Conservation (phyloP, 2,797 vertebrate species). For the Tapera naevia region DNA sequence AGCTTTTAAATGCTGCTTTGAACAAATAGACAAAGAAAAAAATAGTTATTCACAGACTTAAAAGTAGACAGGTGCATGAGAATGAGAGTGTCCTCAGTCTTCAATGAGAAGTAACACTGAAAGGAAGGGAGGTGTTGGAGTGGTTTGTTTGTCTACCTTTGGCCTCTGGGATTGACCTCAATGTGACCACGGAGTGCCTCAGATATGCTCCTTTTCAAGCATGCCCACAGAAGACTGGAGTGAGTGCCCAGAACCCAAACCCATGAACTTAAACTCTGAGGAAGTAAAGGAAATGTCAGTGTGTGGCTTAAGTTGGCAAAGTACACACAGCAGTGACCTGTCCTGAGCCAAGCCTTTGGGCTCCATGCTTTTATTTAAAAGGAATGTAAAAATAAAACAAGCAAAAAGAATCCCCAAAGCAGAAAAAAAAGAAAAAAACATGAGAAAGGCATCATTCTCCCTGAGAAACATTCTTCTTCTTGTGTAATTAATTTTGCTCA, state of each 20-base stretch:
- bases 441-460: not conserved
- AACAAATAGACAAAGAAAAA: not conserved
- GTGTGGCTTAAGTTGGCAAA: not conserved
- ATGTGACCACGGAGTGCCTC: not conserved
- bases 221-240: not conserved
- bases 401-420: not conserved
- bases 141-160: not conserved
- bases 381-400: not conserved
- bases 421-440: not conserved
- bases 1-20: not conserved
- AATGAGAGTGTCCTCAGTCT: not conserved
- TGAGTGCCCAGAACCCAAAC: not conserved
- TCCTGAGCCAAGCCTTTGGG: not conserved
- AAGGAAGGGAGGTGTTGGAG: not conserved
- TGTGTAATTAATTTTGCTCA: conserved; percentile 21
- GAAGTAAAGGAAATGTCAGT: not conserved
- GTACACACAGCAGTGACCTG: not conserved
- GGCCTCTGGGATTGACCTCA: not conserved
- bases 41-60: not conserved
- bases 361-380: not conserved
- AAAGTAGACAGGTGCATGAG: not conserved
- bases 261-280: not conserved
- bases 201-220: not conserved
- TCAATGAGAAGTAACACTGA: not conserved
- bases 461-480: not conserved